phyloP scores from a whole-genome alignment of 2,888 invertebrate species.

The Chrysolina haemoptera region DNA sequence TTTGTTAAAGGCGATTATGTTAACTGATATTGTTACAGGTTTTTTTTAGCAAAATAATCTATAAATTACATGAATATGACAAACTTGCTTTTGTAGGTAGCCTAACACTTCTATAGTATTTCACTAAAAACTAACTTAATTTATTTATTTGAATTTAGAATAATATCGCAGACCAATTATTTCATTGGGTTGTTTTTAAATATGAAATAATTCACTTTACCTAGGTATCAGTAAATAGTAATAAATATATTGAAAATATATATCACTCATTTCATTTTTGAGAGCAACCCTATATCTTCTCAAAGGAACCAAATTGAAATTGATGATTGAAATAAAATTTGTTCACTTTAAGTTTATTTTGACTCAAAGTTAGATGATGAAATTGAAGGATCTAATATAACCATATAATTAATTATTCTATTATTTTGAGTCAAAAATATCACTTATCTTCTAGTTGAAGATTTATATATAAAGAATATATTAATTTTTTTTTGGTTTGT shows the following conservation, averaged over 20 bases:
- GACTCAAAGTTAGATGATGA: too few relatives aligned
- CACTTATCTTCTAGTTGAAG: too few relatives aligned
- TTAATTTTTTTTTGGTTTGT: too few relatives aligned
- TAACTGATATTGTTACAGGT: background rate
- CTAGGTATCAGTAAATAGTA: background rate
- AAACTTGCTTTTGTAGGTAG: slow-evolving; percentile 11
- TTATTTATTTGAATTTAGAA: background rate
- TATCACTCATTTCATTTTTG: background rate
- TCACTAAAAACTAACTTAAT: background rate
- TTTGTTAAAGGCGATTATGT: too few relatives aligned
- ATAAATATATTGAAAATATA: too few relatives aligned
- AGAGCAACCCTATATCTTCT: background rate
- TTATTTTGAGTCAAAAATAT: too few relatives aligned
- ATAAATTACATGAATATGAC: slow-evolving; percentile 4
- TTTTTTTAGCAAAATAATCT: background rate
- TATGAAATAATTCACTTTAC: background rate
- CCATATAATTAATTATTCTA: too few relatives aligned
- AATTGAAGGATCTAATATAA: too few relatives aligned
- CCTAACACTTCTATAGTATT: background rate
- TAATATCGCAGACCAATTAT: background rate
- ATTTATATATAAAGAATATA: too few relatives aligned
- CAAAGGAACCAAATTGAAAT: background rate
- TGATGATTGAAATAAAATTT: too few relatives aligned
- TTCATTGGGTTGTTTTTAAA: background rate
- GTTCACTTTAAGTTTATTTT: too few relatives aligned